Percentiles rank a stretch among this genome's conserved stretches.
Evolutionary conservation across 2,888 invertebrate genomes (phyloP).

Genomic region (Ennomos erosarius): DNA sequence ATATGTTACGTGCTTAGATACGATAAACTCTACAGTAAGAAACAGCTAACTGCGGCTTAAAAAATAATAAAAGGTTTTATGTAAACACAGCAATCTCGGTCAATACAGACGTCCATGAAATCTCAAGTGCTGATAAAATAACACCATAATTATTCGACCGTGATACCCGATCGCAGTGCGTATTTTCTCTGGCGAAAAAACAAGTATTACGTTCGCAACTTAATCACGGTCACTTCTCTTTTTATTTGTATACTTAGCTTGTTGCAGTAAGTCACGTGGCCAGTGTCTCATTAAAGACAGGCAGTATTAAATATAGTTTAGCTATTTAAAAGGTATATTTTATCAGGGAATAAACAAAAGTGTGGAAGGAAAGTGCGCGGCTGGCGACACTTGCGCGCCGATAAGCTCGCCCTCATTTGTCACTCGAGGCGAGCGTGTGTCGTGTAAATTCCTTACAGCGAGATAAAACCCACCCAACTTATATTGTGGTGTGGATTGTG

Average conservation of each 20-base stretch:
- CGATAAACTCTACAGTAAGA: constrained; percentile 9
- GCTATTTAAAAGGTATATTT: constrained; percentile 47
- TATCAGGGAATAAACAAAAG: constrained; percentile 55
- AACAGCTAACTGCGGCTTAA: constrained; percentile 7
- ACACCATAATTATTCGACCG: constrained; percentile 68
- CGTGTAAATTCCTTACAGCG: constrained; percentile 76
- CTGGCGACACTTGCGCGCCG: constrained; percentile 59
- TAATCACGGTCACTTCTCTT: constrained; percentile 53
- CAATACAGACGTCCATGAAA: constrained; percentile 73
- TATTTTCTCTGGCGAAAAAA: constrained; percentile 57
- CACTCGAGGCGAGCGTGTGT: constrained; percentile 71
- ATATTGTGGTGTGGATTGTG: constrained; percentile 55
- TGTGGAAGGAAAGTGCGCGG: constrained; percentile 54
- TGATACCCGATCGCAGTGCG: constrained; percentile 59
- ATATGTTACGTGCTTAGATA: neutral
- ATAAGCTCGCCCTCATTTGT: constrained; percentile 81
- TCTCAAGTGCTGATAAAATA: constrained; percentile 66
- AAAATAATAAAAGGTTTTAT: constrained; percentile 18
- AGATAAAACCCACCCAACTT: constrained; percentile 73
- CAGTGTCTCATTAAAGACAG: constrained; percentile 67
- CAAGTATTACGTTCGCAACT: constrained; percentile 51
- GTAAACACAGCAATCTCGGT: constrained; percentile 56
- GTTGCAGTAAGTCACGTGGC: constrained; percentile 54
- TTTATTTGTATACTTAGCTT: constrained; percentile 48
- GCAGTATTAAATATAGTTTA: constrained; percentile 47